Conservation (phyloP, 2,113 vertebrate genomes). For the Cavia aperea region DNA sequence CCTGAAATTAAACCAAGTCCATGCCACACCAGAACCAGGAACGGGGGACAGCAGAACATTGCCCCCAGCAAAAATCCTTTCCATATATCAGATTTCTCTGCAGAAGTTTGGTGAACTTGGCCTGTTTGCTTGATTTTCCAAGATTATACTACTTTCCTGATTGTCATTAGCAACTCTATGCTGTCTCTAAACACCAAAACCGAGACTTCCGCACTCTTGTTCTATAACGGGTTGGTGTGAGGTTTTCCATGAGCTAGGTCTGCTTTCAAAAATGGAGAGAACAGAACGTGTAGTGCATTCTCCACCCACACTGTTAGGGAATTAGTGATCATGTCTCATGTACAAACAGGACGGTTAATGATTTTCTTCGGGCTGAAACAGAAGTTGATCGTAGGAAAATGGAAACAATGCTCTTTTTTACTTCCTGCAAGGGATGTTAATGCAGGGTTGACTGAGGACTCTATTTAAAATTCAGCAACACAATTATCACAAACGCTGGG, state of each 20-base stretch:
- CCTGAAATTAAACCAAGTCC: background rate
- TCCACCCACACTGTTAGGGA: background rate
- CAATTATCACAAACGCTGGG: constrained; percentile 68
- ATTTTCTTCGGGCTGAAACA: constrained; percentile 41
- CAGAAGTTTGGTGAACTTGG: background rate
- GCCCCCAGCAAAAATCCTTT: accelerated
- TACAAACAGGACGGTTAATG: background rate
- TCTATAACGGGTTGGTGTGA: background rate
- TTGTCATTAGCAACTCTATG: background rate
- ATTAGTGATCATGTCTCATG: constrained; percentile 17
- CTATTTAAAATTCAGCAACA: constrained; percentile 70
- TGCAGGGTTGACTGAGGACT: constrained; percentile 32
- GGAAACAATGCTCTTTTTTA: constrained; percentile 41
- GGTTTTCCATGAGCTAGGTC: background rate
- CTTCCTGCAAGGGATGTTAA: constrained; percentile 48
- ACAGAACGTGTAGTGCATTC: background rate
- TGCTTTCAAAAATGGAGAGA: constrained; percentile 11
- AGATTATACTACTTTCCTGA: background rate
- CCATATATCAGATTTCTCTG: background rate
- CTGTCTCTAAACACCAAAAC: background rate
- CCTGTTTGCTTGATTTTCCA: background rate
- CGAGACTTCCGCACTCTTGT: background rate
- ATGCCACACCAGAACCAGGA: background rate
- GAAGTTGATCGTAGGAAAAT: constrained; percentile 38
- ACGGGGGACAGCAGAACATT: background rate